Base-by-base conservation (phyloP, 2,113 vertebrate species). In the Marmota flaviventris region DNA sequence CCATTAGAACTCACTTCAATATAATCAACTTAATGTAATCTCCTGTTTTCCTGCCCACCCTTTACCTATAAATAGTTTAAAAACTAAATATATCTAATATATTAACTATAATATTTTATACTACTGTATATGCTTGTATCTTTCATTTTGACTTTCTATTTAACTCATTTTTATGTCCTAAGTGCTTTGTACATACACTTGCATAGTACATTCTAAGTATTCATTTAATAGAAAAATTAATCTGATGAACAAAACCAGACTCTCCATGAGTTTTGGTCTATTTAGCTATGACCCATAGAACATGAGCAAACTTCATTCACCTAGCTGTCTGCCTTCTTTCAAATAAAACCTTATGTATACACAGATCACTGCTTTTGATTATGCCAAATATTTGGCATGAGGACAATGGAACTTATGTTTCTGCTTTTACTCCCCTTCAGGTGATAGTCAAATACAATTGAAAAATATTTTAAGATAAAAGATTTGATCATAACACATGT, bases 201-300 rank as follows among this genome's bases (percentile, higher is more conserved):
- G 17, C 10, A 45, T 67, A 69, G 7, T 56, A 24, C 14, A 39
- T 20, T 67, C 10, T 63, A 67, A 88, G 84, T 73, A 89, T 70
- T 92, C 77, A 6, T 79, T 84, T 94, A 85, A 67, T 73, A 85
- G 37, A 91, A 85, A 56, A 72, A 78, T 67, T 92, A 0, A 91
- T 51, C 8, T 39, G 39, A 39, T 39, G 9, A n/a, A 39, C 1
- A 73, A 87, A 92, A 24, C 17, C 14, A 87, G 11, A 7, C 0
- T 53, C 1, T 78, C 25, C 5, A 4, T 83, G 4, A 86, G 24
- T 56, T 94, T 86, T 85, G 13, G 3, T 78, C 14, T 84, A 67
- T 39, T 76, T 90, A 93, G 90, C 9, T 5, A 25, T 37, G 76
- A 58, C 4, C 1, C 5, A 67, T 39, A 42, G 73, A 27, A 12